phyloP scores from a whole-genome alignment of 1,140 invertebrate genomes.

The Halyomorpha halys region DNA sequence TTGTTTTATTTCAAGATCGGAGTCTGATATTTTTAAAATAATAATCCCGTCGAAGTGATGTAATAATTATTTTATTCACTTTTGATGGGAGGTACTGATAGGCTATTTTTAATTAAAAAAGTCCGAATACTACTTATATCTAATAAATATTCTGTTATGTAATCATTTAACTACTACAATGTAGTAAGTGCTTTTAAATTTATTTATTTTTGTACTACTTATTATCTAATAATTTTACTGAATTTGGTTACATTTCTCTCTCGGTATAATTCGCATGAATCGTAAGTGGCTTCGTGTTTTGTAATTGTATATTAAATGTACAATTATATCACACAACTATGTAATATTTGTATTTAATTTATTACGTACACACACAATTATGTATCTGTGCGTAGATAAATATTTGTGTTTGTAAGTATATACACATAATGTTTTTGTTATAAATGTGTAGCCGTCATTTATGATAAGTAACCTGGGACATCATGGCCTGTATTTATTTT shows the following conservation, averaged over 20 bases:
- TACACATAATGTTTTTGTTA: no score
- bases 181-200: constrained; percentile 13
- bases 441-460: background rate
- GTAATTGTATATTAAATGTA: no score
- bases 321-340: no score
- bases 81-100: constrained; percentile 18
- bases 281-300: no score
- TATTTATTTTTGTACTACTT: constrained; percentile 19
- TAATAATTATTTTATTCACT: constrained; percentile 14
- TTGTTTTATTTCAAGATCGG: constrained; percentile 15
- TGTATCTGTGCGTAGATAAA: no score
- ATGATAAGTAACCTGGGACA: constrained; percentile 6
- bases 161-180: constrained; percentile 8
- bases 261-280: no score
- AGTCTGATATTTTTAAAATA: constrained; percentile 26
- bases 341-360: no score
- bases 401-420: no score
- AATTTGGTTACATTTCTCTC: no score
- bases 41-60: constrained; percentile 1
- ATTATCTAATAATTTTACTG: constrained; percentile 1
- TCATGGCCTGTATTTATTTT: constrained; percentile 15
- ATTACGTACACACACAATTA: no score
- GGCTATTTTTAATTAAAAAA: constrained; percentile 9
- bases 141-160: constrained; percentile 6
- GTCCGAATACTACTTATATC: constrained; percentile 5